phyloP scores from a whole-genome alignment of 2,113 vertebrate species.

The Malurus cyaneus region DNA sequence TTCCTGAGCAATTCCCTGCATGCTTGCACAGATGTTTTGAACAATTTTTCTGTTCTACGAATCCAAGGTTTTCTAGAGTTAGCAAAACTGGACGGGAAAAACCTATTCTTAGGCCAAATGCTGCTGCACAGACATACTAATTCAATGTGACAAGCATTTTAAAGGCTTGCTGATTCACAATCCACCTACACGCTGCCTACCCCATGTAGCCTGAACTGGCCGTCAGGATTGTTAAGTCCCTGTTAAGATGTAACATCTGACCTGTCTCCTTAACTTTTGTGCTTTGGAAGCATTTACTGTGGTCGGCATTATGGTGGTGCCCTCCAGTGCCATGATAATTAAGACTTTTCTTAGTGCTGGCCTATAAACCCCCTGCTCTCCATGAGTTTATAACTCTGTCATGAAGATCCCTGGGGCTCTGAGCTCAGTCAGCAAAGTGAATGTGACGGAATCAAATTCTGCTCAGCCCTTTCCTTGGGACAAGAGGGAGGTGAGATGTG shows the following conservation, averaged over 20 bases:
- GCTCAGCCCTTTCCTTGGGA: neutral
- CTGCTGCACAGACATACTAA: conserved; percentile 19
- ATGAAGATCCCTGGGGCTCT: neutral
- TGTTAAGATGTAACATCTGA: conserved; percentile 39
- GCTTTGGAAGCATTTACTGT: neutral
- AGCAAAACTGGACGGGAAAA: neutral
- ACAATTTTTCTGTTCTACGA: neutral
- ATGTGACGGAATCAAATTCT: neutral
- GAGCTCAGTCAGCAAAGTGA: neutral
- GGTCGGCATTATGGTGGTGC: neutral
- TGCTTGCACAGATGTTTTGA: neutral
- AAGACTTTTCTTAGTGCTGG: neutral
- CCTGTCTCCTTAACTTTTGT: conserved; percentile 31
- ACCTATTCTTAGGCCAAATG: neutral
- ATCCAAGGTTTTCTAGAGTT: neutral
- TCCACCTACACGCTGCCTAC: conserved; percentile 52
- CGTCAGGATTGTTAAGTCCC: neutral
- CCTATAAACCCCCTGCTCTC: neutral
- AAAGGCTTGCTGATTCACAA: conserved; percentile 42
- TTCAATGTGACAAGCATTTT: conserved; percentile 29
- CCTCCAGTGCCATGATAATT: neutral
- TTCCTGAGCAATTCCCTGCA: neutral
- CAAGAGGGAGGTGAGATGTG: neutral
- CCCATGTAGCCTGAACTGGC: neutral
- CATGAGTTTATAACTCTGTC: neutral